A percentile compares a stretch with the other conserved stretches of the same genome.
Evolutionary conservation across 2,113 vertebrate genomes (phyloP).

Genomic region (Thymallus thymallus): DNA sequence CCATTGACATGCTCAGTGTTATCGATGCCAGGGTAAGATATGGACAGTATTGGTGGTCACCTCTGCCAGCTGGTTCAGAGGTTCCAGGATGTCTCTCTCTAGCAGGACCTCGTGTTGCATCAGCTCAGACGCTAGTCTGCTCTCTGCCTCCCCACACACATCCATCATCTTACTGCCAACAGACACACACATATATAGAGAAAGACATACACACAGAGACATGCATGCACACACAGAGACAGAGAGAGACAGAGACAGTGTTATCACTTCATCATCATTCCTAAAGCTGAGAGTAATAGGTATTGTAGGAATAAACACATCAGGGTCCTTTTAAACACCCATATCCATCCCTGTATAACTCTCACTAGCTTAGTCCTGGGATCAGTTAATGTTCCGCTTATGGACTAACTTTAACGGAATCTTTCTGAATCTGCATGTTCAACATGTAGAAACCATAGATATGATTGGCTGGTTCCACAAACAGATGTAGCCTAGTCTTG

Average conservation of each 20-base stretch:
- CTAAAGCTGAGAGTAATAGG: constrained; percentile 3
- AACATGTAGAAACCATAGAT: too few species aligned
- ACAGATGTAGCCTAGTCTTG: too few species aligned
- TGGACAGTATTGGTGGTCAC: constrained; percentile 57
- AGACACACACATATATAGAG: constrained; percentile 15
- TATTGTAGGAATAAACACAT: neutral
- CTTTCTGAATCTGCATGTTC: too few species aligned
- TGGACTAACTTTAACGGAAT: too few species aligned
- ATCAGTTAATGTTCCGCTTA: too few species aligned
- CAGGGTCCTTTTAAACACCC: neutral
- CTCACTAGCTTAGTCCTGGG: too few species aligned
- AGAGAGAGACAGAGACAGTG: constrained; percentile 3
- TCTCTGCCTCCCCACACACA: constrained; percentile 88
- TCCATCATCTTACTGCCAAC: constrained; percentile 89
- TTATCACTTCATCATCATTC: neutral
- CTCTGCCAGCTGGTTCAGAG: constrained; percentile 87
- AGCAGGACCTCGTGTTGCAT: constrained; percentile 87
- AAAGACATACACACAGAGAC: too few species aligned
- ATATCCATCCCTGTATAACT: too few species aligned
- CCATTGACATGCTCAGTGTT: neutral
- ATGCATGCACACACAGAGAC: neutral
- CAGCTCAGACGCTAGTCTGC: constrained; percentile 84
- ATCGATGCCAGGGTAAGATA: neutral
- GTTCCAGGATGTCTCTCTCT: constrained; percentile 88
- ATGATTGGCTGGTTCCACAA: too few species aligned